These are phyloP conservation scores for Trichogramma pretiosum DNA, from an alignment of 1,140 invertebrate species.

Conservation along the genomic window DNA sequence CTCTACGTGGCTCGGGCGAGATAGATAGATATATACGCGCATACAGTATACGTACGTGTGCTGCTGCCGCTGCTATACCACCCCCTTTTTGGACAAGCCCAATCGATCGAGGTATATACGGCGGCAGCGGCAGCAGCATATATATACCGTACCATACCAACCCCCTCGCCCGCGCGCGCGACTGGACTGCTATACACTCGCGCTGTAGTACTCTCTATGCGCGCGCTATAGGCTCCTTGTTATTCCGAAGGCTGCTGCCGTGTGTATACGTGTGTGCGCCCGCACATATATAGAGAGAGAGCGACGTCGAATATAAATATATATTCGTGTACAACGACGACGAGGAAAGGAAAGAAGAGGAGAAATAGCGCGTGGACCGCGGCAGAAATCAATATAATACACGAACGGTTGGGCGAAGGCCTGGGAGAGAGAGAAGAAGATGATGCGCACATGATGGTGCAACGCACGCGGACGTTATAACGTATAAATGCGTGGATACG, in stretches of 20 bases:
- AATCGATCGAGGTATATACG: constrained; percentile 47
- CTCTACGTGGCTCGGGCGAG: not conserved
- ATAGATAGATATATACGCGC: constrained; percentile 10
- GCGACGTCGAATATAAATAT: not conserved
- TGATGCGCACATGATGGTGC: too few species aligned
- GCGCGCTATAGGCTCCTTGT: constrained; percentile 13
- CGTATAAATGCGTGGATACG: too few species aligned
- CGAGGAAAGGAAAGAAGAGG: constrained; percentile 13
- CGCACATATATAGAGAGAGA: constrained; percentile 18
- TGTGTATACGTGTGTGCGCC: constrained; percentile 21
- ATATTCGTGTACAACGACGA: too few species aligned
- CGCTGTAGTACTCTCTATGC: constrained; percentile 5
- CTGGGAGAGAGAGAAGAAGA: too few species aligned
- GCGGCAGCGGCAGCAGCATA: constrained; percentile 28
- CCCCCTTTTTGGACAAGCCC: constrained; percentile 45
- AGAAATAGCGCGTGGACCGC: constrained; percentile 32
- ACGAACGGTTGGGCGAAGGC: too few species aligned
- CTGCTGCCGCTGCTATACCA: constrained; percentile 26
- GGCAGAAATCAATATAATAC: constrained; percentile 49
- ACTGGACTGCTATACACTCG: constrained; percentile 40
- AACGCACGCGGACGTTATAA: too few species aligned
- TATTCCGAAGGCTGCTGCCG: constrained; percentile 32
- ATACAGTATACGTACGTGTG: constrained; percentile 20
- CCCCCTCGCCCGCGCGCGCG: constrained; percentile 12
- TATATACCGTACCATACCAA: too few species aligned